phyloP scores from a whole-genome alignment of 2,797 vertebrate genomes.

The Gorsachius magnificus region DNA sequence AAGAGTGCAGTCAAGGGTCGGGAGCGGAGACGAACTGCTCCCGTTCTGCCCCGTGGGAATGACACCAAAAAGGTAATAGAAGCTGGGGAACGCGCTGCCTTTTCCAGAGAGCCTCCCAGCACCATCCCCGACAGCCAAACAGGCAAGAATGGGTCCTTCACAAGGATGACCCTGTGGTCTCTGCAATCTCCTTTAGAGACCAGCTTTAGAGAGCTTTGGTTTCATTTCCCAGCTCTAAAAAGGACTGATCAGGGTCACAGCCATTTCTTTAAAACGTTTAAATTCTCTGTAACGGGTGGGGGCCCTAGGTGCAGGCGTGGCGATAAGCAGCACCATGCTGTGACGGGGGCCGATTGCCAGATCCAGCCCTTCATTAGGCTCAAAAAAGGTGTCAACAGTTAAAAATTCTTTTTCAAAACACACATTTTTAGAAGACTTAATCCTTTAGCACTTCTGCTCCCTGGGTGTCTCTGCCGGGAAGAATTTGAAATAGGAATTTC shows the following conservation, averaged over 20 bases:
- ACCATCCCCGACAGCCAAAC: fast-evolving
- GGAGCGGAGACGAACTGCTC: not conserved
- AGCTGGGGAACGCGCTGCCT: not conserved
- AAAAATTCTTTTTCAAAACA: not conserved
- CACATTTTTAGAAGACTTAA: not conserved
- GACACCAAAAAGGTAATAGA: constrained; percentile 20
- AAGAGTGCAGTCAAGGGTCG: not conserved
- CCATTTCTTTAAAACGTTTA: not conserved
- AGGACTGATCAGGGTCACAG: not conserved
- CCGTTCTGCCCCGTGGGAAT: constrained; percentile 16
- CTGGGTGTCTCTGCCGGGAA: not conserved
- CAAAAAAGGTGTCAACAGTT: not conserved
- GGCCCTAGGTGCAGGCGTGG: not conserved
- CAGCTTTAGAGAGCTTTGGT: not conserved
- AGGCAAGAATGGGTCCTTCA: not conserved
- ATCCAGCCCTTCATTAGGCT: not conserved
- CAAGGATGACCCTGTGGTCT: not conserved
- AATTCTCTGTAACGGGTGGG: not conserved
- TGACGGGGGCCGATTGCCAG: not conserved
- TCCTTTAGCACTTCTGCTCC: not conserved
- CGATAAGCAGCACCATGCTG: not conserved
- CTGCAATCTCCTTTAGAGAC: not conserved
- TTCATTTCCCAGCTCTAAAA: not conserved
- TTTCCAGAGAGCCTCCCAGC: not conserved
- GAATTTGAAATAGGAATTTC: not conserved